Conservation (phyloP, 2,797 vertebrate genomes). For the Helicolenus hilgendorfi region DNA sequence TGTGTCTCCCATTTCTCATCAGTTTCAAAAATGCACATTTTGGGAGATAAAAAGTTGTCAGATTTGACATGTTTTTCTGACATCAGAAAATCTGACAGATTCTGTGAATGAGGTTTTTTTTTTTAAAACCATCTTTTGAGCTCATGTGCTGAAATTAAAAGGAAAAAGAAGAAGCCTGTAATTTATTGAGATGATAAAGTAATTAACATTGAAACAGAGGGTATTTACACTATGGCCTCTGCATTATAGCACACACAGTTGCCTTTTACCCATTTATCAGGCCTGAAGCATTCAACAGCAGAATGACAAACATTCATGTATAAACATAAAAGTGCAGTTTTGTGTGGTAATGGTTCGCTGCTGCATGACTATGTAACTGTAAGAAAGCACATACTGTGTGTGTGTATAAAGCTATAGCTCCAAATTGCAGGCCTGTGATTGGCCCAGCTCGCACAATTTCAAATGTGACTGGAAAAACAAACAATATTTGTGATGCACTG, state of each 20-base stretch:
- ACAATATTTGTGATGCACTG: not conserved
- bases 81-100: not conserved
- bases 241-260: conserved; percentile 20
- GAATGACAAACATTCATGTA: not conserved
- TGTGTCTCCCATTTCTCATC: conserved; percentile 32
- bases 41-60: conserved; percentile 2
- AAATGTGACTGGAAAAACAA: not conserved
- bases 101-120: not conserved
- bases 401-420: not conserved
- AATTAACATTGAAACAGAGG: conserved; percentile 51
- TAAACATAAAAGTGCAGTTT: not conserved
- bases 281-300: conserved; percentile 26
- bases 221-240: conserved; percentile 44
- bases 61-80: not conserved
- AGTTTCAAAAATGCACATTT: conserved; percentile 45
- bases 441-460: not conserved
- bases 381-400: not conserved
- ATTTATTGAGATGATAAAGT: conserved; percentile 32
- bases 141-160: not conserved
- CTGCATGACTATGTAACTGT: not conserved
- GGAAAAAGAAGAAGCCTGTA: conserved; percentile 16
- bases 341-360: not conserved
- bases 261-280: conserved; percentile 4
- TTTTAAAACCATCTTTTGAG: not conserved
- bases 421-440: not conserved